These are phyloP conservation scores for Hippocampus guttulatus DNA, from an alignment of 2,113 vertebrate genomes.

Conservation along the genomic window DNA sequence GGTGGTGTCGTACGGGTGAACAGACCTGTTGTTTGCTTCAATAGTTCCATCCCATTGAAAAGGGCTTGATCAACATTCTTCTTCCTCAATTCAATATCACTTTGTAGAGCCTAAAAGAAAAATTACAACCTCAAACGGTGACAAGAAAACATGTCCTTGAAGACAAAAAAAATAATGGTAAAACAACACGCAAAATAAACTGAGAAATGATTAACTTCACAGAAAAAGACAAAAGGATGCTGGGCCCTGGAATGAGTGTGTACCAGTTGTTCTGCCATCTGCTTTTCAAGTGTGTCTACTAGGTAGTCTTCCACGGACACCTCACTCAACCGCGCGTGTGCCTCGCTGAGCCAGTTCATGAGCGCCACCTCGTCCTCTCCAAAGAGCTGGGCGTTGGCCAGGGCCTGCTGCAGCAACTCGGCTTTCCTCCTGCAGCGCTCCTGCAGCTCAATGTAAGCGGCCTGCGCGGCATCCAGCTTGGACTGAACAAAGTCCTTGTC, in stretches of 20 bases:
- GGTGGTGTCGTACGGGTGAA: not conserved
- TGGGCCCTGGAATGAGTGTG: conserved; percentile 48
- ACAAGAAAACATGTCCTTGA: not conserved
- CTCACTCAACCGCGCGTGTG: conserved; percentile 78
- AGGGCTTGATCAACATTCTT: conserved; percentile 89
- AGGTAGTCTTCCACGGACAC: conserved; percentile 82
- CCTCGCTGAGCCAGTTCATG: conserved; percentile 95
- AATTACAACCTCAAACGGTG: conserved; percentile 14
- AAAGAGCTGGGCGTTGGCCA: conserved; percentile 92
- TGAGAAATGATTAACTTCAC: conserved; percentile 50
- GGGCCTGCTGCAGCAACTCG: conserved; percentile 87
- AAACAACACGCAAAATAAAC: conserved; percentile 12
- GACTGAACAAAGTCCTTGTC: conserved; percentile 92
- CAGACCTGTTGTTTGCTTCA: conserved; percentile 94
- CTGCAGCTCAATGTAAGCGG: conserved; percentile 87
- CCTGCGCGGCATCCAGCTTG: conserved; percentile 84
- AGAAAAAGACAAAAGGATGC: conserved; percentile 44
- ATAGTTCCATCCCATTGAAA: conserved; percentile 89
- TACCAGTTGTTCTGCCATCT: conserved; percentile 90
- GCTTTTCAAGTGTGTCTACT: conserved; percentile 79
- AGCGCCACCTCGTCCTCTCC: conserved; percentile 94
- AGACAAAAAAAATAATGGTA: not conserved
- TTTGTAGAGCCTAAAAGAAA: conserved; percentile 79
- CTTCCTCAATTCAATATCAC: conserved; percentile 85
- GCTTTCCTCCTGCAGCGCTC: conserved; percentile 84